A percentile compares a stretch with the other conserved stretches of the same genome.
Evolutionary conservation across 2,113 vertebrate species (phyloP).

Genomic region (Prunella fulvescens): DNA sequence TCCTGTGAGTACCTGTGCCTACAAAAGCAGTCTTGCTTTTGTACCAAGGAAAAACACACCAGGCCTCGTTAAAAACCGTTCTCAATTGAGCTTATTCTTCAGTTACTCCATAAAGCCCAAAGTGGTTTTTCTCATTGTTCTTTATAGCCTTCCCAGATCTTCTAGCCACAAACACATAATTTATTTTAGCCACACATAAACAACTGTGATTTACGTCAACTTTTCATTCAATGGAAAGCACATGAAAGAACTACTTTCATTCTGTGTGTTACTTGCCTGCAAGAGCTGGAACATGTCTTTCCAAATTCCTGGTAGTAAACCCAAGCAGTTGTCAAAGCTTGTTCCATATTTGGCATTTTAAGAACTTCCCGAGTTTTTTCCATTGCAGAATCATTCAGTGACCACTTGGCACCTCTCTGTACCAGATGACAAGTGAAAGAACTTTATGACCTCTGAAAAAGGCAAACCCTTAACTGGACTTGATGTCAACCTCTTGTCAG

Average conservation of each 20-base stretch:
- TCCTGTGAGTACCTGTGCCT: neutral
- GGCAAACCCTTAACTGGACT: neutral
- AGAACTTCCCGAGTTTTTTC: neutral
- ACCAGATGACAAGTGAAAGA: neutral
- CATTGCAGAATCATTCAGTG: neutral
- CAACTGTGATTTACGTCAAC: neutral
- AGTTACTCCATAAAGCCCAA: neutral
- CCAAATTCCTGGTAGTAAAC: constrained; percentile 10
- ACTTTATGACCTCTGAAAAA: neutral
- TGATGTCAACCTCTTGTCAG: neutral
- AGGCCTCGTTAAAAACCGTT: neutral
- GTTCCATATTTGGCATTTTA: neutral
- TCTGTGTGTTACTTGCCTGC: neutral
- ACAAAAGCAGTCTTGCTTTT: neutral
- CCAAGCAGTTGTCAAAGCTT: neutral
- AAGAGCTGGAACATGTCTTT: neutral
- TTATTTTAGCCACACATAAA: constrained; percentile 42
- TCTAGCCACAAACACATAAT: constrained; percentile 26
- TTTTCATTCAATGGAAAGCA: constrained; percentile 33
- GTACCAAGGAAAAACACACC: neutral
- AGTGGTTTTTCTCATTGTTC: constrained; percentile 12
- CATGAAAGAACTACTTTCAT: constrained; percentile 30
- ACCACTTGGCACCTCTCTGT: neutral
- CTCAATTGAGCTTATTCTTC: neutral
- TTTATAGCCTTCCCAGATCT: neutral